Conservation (phyloP, 1,140 invertebrate species). For the Lasaia peninsularis region DNA sequence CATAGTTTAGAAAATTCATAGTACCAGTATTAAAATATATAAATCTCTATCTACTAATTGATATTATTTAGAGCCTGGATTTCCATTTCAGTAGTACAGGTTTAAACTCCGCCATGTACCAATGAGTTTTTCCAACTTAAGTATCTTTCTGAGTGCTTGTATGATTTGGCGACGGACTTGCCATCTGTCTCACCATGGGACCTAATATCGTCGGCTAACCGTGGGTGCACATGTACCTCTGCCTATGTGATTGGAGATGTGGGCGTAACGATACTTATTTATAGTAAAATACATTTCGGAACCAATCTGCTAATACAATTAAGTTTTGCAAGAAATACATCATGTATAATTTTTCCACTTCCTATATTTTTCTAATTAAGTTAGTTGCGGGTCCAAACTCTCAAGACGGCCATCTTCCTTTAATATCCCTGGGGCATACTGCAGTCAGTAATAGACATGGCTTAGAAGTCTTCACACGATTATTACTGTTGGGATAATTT, state of each 20-base stretch:
- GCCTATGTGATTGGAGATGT: not conserved
- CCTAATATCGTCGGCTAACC: not conserved
- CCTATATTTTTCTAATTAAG: constrained; percentile 2
- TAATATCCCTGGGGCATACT: not conserved
- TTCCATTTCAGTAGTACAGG: too few species aligned
- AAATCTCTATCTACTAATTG: too few species aligned
- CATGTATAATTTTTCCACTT: not conserved
- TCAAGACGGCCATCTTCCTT: not conserved
- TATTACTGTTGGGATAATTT: not conserved
- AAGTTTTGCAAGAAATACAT: too few species aligned
- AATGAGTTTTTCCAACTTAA: not conserved
- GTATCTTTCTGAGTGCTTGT: too few species aligned
- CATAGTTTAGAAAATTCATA: too few species aligned
- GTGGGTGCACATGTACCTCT: not conserved
- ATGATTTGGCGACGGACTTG: not conserved
- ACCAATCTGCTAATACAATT: too few species aligned
- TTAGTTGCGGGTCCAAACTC: not conserved
- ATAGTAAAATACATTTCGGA: not conserved
- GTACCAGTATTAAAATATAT: too few species aligned
- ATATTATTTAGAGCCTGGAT: too few species aligned
- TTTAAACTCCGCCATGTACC: too few species aligned
- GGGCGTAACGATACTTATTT: not conserved
- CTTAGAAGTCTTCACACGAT: not conserved
- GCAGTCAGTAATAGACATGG: not conserved
- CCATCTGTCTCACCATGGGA: not conserved